Base-by-base conservation (phyloP, 1,140 invertebrate species). In the Ceratina japonica region DNA sequence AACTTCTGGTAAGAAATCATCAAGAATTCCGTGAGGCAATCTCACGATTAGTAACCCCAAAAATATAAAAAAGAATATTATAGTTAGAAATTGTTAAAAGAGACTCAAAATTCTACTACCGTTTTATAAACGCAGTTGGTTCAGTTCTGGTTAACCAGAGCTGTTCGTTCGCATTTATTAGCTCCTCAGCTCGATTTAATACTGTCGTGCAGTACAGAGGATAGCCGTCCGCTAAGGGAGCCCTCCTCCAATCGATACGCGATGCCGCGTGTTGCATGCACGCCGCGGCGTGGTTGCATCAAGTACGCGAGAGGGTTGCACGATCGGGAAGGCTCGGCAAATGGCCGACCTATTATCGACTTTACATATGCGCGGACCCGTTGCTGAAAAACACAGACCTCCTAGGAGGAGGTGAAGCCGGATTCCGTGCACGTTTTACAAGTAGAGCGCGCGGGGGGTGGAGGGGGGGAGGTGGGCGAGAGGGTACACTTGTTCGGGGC, bases 261-360 rank as follows among this genome's bases (percentile, higher is more conserved):
- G 59, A 78, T 78, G 59, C 75, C 49, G 75, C 31, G 75, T 78
- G 75, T 78, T 78, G 51, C 68, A 72, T 69, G 66, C 61, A 72
- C 20, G 20, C 22, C 18, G 56, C 54, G 56, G 56, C 58, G 37
- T 16, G 24, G 24, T 49, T 70, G 58, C 68, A 49, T 77, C 66
- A 49, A 72, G 68, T 64, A 78, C 69, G 69, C 75, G 75, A 56
- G 59, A 64, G 51, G 68, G 75, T 72, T 78, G 69, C 75, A 72
- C 51, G 68, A 72, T 72, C 59, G 61, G 63, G 22, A 59, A 16
- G 16, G 31, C 54, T 15, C 51, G 49, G 75, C 66, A 63, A 78
- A 72, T 72, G 75, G 68, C 59, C 59, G 75, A 16, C 69, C 58
- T 31, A 78, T 78, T 78, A 72, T 78, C 75, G 64, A 22, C 68